phyloP scores from a whole-genome alignment of 1,140 invertebrate genomes.

The Halotydeus destructor region DNA sequence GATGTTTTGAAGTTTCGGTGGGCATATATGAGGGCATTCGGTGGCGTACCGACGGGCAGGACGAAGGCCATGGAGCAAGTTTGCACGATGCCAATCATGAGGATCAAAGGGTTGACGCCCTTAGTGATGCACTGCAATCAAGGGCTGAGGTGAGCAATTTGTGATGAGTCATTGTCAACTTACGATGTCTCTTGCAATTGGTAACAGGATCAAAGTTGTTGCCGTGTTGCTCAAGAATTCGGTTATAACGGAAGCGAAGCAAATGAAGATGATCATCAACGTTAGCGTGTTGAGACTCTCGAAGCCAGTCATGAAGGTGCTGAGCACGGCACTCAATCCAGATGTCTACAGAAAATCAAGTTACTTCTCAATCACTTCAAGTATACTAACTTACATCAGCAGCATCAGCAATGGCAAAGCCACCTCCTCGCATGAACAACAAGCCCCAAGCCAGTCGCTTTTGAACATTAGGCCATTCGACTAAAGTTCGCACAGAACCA shows the following conservation, averaged over 20 bases:
- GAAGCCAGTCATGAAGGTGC: too few relatives aligned
- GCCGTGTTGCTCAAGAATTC: conserved; percentile 66
- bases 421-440: conserved; percentile 39
- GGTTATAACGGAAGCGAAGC: conserved; percentile 39
- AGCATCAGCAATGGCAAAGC: conserved; percentile 68
- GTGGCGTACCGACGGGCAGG: conserved; percentile 33
- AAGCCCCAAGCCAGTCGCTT: conserved; percentile 29
- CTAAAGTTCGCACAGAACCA: conserved; percentile 14
- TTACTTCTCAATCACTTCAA: too few relatives aligned
- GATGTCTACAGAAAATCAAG: too few relatives aligned
- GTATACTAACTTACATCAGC: too few relatives aligned
- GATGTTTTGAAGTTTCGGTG: conserved; percentile 23
- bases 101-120: conserved; percentile 28
- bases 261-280: too few relatives aligned
- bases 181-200: conserved; percentile 54
- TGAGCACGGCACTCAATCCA: too few relatives aligned
- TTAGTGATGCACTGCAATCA: background rate
- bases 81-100: conserved; percentile 29
- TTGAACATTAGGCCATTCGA: conserved; percentile 25
- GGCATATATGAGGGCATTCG: conserved; percentile 33
- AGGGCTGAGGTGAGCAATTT: too few relatives aligned
- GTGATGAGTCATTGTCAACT: too few relatives aligned
- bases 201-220: conserved; percentile 58
- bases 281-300: too few relatives aligned
- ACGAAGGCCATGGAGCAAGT: conserved; percentile 33